phyloP scores from a whole-genome alignment of 2,888 invertebrate species.

The Beris chalybata region DNA sequence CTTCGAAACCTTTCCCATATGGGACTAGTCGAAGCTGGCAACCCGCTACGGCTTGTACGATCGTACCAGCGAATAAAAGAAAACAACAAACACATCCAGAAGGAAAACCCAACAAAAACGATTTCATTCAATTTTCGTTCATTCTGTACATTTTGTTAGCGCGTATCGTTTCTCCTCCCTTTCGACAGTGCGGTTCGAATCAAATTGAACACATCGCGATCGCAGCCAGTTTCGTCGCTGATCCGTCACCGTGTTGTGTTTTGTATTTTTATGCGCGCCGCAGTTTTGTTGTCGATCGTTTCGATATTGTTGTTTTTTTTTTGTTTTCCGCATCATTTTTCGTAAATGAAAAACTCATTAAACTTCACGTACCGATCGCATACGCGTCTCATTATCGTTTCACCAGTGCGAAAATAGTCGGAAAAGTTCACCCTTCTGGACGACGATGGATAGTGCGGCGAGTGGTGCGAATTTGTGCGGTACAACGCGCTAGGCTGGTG shows the following conservation, averaged over 20 bases:
- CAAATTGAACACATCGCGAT: slow-evolving; percentile 14
- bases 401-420: too few species aligned
- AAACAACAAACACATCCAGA: neutral
- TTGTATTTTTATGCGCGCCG: slow-evolving; percentile 11
- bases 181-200: slow-evolving; percentile 10
- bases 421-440: too few species aligned
- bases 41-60: slow-evolving; percentile 15
- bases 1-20: neutral
- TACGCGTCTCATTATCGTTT: too few species aligned
- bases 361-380: too few species aligned
- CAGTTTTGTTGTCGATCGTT: slow-evolving; percentile 7
- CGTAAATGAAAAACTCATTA: too few species aligned
- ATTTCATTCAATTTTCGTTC: slow-evolving; percentile 35
- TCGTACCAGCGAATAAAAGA: slow-evolving; percentile 11
- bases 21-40: slow-evolving; percentile 10
- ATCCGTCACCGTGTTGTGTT: neutral
- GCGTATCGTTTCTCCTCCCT: slow-evolving; percentile 8
- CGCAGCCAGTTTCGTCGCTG: neutral
- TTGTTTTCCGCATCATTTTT: too few species aligned
- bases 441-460: too few species aligned
- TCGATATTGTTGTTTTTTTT: neutral
- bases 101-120: slow-evolving; percentile 7
- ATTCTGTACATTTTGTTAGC: slow-evolving; percentile 25
- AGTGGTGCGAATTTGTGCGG: too few species aligned
- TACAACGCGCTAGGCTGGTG: too few species aligned